Conservation (phyloP, 1,140 invertebrate genomes). For the Brachionus asplanchnoidis region DNA sequence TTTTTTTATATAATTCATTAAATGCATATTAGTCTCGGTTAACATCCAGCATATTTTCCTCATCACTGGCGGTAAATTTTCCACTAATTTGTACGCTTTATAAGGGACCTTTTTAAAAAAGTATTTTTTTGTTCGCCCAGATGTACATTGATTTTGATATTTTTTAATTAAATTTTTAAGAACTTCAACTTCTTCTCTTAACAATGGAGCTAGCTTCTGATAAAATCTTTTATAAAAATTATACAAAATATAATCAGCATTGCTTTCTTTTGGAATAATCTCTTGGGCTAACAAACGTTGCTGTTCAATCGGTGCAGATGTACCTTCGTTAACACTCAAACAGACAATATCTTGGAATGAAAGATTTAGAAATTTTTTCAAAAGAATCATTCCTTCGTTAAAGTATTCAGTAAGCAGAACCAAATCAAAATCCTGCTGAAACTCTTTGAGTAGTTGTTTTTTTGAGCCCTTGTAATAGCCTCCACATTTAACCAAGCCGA, state of each 20-base stretch:
- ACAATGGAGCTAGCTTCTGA: background rate
- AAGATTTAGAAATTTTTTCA: background rate
- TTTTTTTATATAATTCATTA: background rate
- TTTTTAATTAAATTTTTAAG: background rate
- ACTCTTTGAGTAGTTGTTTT: background rate
- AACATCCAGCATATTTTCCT: background rate
- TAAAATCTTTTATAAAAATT: background rate
- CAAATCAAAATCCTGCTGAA: background rate
- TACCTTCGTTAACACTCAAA: background rate
- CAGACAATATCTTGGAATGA: background rate
- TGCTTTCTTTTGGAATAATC: background rate
- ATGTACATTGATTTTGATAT: background rate
- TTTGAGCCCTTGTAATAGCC: background rate
- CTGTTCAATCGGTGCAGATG: background rate
- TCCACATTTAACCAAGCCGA: background rate
- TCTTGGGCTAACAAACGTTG: background rate
- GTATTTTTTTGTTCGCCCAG: background rate
- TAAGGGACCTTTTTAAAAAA: background rate
- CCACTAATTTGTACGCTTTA: background rate
- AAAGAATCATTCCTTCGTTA: background rate
- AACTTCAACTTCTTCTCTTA: background rate
- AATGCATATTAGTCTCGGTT: background rate
- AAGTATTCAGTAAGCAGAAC: background rate
- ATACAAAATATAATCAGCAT: background rate
- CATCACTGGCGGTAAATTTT: background rate